phyloP scores from a whole-genome alignment of 2,113 vertebrate species.

The Pongo abelii region DNA sequence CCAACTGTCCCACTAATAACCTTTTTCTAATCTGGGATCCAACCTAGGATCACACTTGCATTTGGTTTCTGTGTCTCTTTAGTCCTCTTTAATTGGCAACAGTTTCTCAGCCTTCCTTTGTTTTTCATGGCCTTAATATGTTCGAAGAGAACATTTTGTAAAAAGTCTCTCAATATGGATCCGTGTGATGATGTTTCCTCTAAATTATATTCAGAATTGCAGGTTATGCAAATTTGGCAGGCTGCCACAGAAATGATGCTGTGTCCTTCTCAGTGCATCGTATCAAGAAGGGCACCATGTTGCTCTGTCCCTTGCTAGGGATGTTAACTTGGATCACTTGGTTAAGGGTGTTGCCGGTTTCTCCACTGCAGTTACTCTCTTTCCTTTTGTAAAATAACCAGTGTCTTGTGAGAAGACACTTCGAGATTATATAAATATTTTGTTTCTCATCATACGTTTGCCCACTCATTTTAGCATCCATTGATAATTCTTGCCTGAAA shows the following conservation, averaged over 20 bases:
- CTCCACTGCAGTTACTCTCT: background rate
- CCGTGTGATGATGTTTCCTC: background rate
- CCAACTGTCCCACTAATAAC: background rate
- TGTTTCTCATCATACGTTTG: background rate
- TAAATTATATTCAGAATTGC: background rate
- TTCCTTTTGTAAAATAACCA: background rate
- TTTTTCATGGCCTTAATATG: background rate
- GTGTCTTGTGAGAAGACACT: background rate
- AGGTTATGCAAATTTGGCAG: background rate
- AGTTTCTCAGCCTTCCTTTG: background rate
- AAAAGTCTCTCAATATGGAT: background rate
- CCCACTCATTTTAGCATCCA: background rate
- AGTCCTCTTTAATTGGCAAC: background rate
- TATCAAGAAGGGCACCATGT: fast-evolving
- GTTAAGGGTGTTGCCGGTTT: background rate
- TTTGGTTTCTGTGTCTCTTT: background rate
- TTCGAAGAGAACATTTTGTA: background rate
- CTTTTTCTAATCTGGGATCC: background rate
- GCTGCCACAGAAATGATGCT: background rate
- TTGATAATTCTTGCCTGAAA: background rate
- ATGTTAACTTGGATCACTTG: background rate
- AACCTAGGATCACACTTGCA: background rate
- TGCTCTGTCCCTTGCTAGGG: background rate
- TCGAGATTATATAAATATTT: background rate
- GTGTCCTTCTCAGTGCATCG: background rate